These are phyloP conservation scores for Etheostoma perlongum DNA, from an alignment of 2,797 vertebrate genomes.

Conservation along the genomic window DNA sequence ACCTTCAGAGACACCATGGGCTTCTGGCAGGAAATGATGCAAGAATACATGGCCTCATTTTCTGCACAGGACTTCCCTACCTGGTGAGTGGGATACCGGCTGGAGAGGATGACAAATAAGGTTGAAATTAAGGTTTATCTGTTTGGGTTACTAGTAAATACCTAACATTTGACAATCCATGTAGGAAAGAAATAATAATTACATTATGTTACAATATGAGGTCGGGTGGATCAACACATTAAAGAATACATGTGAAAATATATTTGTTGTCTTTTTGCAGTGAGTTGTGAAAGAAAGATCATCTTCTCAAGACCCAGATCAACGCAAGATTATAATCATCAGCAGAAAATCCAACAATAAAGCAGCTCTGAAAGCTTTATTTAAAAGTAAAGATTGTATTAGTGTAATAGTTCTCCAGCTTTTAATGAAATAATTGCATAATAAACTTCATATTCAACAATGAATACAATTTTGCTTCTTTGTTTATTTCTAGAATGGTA, in stretches of 20 bases:
- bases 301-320: conserved; percentile 1
- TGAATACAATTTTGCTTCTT: background rate
- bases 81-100: conserved; percentile 46
- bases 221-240: background rate
- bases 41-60: conserved; percentile 59
- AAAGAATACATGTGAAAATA: background rate
- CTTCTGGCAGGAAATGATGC: conserved; percentile 40
- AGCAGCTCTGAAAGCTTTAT: conserved; percentile 8
- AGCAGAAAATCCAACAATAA: background rate
- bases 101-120: background rate
- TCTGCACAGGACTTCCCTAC: conserved; percentile 72
- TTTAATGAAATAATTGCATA: background rate
- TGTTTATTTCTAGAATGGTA: background rate
- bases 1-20: background rate
- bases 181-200: background rate
- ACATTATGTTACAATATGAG: background rate
- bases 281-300: conserved; percentile 25
- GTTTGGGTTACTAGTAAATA: too few species aligned
- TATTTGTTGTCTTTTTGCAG: conserved; percentile 27
- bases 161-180: background rate
- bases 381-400: background rate
- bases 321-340: conserved; percentile 1
- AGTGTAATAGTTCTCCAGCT: background rate
- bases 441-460: conserved; percentile 4
- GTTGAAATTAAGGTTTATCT: background rate